Conservation (phyloP, 2,797 vertebrate species). For the Sebastes variabilis region DNA sequence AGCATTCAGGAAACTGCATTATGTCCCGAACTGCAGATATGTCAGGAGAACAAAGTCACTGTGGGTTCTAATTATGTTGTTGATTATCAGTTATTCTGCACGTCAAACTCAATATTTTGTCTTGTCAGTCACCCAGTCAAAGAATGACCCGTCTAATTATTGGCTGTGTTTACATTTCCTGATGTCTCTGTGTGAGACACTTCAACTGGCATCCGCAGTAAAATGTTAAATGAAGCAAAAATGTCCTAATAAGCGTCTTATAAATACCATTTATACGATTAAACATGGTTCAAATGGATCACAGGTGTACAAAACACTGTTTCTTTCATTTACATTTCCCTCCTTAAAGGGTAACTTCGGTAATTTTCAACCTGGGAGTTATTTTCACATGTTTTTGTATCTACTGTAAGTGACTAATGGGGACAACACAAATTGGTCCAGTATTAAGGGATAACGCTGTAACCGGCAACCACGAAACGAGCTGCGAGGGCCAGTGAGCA, state of each 20-base stretch:
- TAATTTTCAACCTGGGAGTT: too few relatives aligned
- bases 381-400: not conserved
- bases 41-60: conserved; percentile 31
- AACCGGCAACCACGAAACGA: not conserved
- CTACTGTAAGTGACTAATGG: not conserved
- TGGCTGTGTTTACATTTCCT: conserved; percentile 41
- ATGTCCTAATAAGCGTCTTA: not conserved
- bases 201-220: not conserved
- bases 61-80: conserved; percentile 44
- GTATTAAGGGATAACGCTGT: not conserved
- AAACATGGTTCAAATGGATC: not conserved
- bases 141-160: conserved; percentile 49
- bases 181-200: conserved; percentile 8
- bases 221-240: conserved; percentile 2
- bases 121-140: conserved; percentile 59
- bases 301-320: not conserved
- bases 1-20: conserved; percentile 9
- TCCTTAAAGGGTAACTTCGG: not conserved
- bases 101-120: conserved; percentile 51
- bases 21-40: conserved; percentile 21
- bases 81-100: conserved; percentile 57
- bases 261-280: not conserved
- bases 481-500: not conserved
- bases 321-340: not conserved
- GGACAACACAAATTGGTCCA: not conserved